A percentile compares a stretch with the other conserved stretches of the same genome.
Evolutionary conservation across 2,113 vertebrate genomes (phyloP).

Genomic region (Sakesphorus luctuosus): DNA sequence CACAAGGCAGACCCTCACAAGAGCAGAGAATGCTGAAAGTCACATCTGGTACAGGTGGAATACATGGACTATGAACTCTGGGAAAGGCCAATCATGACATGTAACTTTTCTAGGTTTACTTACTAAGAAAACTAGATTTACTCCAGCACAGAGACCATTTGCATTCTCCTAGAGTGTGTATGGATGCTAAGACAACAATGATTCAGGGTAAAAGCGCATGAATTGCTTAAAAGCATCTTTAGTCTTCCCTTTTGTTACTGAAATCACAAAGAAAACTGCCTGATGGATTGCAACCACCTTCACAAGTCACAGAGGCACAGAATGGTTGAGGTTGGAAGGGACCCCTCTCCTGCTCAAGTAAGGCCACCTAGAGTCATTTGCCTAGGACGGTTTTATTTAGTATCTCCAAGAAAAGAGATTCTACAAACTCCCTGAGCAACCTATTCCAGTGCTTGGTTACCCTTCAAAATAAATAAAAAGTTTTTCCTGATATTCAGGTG

Average conservation of each 20-base stretch:
- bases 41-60: neutral
- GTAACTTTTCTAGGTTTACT: neutral
- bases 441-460: neutral
- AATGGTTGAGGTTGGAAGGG: neutral
- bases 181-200: neutral
- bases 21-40: neutral
- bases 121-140: neutral
- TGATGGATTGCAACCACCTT: neutral
- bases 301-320: neutral
- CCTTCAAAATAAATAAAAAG: neutral
- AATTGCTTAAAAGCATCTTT: neutral
- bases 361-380: neutral
- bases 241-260: neutral
- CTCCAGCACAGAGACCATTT: neutral
- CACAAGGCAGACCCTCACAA: neutral
- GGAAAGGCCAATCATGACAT: neutral
- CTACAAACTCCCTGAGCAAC: neutral
- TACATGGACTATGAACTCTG: neutral
- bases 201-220: neutral
- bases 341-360: rapidly evolving
- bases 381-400: neutral
- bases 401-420: neutral
- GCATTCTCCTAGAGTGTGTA: rapidly evolving
- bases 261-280: neutral
- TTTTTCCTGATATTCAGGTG: neutral